Evolutionary conservation across 2,888 invertebrate species (phyloP).

Genomic region (Choreutis nemorana): DNA sequence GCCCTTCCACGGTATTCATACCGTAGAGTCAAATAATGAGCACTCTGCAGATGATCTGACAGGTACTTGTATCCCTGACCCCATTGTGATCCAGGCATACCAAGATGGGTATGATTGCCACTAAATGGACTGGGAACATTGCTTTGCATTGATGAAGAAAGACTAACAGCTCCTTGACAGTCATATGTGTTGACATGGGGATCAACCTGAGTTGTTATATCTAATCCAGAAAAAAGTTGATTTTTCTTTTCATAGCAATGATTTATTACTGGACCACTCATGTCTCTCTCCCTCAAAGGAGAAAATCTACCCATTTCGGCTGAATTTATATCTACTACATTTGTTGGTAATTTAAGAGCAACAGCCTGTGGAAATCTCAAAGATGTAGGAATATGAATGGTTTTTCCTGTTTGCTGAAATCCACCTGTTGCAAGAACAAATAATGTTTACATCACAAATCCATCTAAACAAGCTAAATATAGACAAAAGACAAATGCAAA

Average conservation of each 20-base stretch:
- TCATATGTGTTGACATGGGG: conserved; percentile 74
- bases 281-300: conserved; percentile 69
- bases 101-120: conserved; percentile 70
- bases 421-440: conserved; percentile 21
- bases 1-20: conserved; percentile 44
- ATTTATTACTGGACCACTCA: conserved; percentile 67
- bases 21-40: conserved; percentile 68
- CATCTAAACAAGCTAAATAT: background rate
- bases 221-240: conserved; percentile 24
- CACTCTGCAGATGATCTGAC: conserved; percentile 71
- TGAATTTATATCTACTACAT: conserved; percentile 69
- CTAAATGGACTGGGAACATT: conserved; percentile 77
- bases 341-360: conserved; percentile 66
- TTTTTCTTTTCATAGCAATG: conserved; percentile 41
- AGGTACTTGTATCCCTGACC: conserved; percentile 74
- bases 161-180: conserved; percentile 70
- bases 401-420: conserved; percentile 25
- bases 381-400: conserved; percentile 50
- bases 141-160: conserved; percentile 77
- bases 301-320: conserved; percentile 72
- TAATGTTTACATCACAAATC: conserved; percentile 6
- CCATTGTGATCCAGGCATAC: conserved; percentile 80
- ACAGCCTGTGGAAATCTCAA: conserved; percentile 62
- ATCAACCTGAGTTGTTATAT: conserved; percentile 48
- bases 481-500: background rate